Evolutionary conservation across 2,888 invertebrate genomes (phyloP), one percentile per base, ranked within the genome.

Genomic region (Poecilus cupreus): DNA sequence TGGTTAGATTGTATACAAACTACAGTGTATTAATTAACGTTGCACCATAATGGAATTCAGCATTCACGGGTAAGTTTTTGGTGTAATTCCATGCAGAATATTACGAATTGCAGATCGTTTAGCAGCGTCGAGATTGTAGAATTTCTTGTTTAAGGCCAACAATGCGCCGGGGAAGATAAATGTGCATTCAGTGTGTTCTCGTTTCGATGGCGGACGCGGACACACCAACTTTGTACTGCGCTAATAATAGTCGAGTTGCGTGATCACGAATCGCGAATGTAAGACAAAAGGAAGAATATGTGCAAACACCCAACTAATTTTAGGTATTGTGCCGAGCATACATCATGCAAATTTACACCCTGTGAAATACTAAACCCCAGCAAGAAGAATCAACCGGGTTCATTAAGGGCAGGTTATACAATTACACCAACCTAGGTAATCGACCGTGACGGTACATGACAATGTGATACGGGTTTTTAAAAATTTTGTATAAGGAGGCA

Each of bases 181-280:
- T 60, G 60, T 60, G 60, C 60, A 26, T 60, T 60, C 26, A 60
- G 32, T 24, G 32, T 60, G 60, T 60, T 60, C 26, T 46, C 13
- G 46, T 46, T 32, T 20, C 54, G 54, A 54, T 54, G 22, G 54
- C 54, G 18, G 54, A 6, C 6, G 32, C 32, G 32, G 4, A 3
- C 32, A 13, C 46, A 26, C 60, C 60, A 60, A 60, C 60, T 60
- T 60, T 32, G 60, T 32, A 8, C 24, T 6, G 32, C 26, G 32
- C 60, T 60, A 60, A 60, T 60, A 60, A 60, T 32, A 60, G 32
- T 60, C 32, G 13, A 26, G 26, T 60, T 60, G 60, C 60, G 32
- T 32, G 60, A 60, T 60, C 60, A 60, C 13, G 60, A 57, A n/a
- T n/a, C n/a, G n/a, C n/a, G n/a, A 60, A 60, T 60, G 60, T 60